Evolutionary conservation across 2,888 invertebrate species (phyloP).

Genomic region (Portevinia maculata): DNA sequence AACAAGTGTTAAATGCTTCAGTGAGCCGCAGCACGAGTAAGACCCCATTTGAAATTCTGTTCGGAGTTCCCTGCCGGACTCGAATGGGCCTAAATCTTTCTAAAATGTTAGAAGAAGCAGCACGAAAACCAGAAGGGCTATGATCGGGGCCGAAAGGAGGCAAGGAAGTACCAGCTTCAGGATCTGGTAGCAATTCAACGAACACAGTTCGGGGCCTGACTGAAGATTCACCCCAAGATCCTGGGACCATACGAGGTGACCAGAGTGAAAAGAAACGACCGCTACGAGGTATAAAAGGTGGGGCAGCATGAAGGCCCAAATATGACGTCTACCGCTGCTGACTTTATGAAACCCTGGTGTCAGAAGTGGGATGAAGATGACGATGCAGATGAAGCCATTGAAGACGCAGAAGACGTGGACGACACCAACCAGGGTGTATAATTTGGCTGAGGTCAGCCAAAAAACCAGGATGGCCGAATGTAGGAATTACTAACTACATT

Average conservation of each 20-base stretch:
- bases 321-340: conserved; percentile 40
- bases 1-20: conserved; percentile 1
- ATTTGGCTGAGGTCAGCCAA: conserved; percentile 13
- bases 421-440: neutral
- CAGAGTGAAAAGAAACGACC: conserved; percentile 45
- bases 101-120: conserved; percentile 3
- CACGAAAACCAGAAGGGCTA: neutral
- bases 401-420: conserved; percentile 1
- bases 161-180: neutral
- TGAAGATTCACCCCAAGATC: conserved; percentile 54
- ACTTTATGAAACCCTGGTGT: conserved; percentile 23
- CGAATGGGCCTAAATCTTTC: conserved; percentile 4
- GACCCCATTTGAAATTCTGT: conserved; percentile 6
- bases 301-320: too few species aligned
- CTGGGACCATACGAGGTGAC: conserved; percentile 51
- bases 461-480: conserved; percentile 10
- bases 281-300: too few species aligned
- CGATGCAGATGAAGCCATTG: conserved; percentile 50
- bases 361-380: conserved; percentile 14
- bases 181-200: conserved; percentile 21
- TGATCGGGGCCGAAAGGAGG: neutral
- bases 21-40: conserved; percentile 8
- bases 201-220: conserved; percentile 56
- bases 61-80: conserved; percentile 8
- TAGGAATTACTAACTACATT: neutral